Evolutionary conservation across 64 coral and sea anemone genomes (phyloP).

Genomic region (Cladopsammia gracilis): DNA sequence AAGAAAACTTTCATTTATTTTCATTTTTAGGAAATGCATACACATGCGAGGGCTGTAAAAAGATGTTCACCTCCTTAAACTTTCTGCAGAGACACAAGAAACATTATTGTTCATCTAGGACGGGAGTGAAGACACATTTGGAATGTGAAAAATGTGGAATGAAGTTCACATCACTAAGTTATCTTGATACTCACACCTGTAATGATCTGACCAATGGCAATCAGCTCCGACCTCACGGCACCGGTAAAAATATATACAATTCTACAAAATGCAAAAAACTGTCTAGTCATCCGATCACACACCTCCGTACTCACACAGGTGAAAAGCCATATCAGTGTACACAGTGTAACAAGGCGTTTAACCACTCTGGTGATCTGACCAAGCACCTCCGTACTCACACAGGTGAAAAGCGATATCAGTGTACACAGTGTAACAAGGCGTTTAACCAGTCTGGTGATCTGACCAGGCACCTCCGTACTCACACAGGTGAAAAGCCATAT

Average conservation of each 20-base stretch:
- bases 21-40: not conserved
- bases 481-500: not conserved
- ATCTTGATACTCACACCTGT: not conserved
- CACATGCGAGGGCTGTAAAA: not conserved
- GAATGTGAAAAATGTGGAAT: not conserved
- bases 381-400: not conserved
- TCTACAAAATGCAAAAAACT: too few relatives aligned
- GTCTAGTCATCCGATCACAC: too few relatives aligned
- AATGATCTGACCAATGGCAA: not conserved
- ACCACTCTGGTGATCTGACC: not conserved
- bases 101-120: not conserved
- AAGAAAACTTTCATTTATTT: not conserved
- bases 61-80: not conserved
- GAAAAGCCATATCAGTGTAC: not conserved
- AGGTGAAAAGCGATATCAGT: not conserved
- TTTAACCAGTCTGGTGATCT: not conserved
- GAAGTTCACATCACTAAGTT: not conserved
- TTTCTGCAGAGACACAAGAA: slow-evolving; percentile 3
- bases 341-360: not conserved
- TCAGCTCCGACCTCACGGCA: too few relatives aligned
- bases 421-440: not conserved
- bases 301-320: too few relatives aligned
- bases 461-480: not conserved
- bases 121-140: not conserved
- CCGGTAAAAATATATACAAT: too few relatives aligned